Evolutionary conservation across 2,888 invertebrate genomes (phyloP), one percentile per base, ranked within the genome.

Genomic region (Hypomecis punctinalis): DNA sequence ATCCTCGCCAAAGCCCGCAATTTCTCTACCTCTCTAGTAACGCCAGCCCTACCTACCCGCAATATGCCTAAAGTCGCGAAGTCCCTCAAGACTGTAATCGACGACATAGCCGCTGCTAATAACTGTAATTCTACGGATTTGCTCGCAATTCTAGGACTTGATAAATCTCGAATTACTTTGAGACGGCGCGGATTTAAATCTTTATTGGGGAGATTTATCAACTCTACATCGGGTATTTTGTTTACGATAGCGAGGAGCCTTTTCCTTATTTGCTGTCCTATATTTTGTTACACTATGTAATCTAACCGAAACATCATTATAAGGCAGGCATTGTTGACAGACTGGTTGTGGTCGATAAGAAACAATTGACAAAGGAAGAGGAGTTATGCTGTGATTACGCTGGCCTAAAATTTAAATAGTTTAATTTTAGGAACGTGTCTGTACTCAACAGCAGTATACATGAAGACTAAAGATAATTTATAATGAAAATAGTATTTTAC

Each of bases 71-170:
- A 45, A 57, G 61, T 57, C 39, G 52, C 53, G 35, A 65, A 61
- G 51, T 61, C 47, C 23, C 35, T 46, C 47, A 40, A 46, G 69
- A 68, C 64, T 66, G 66, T 61, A 69, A 69, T 70, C 69, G 66
- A 51, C 61, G 61, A 59, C 62, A 66, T 47, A 39, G 46, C 48
- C 63, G 46, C 49, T 42, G 56, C 52, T 69, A 67, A 66, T 66
- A 67, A 66, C 62, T 53, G n/a, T 60, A 60, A 68, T 70, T 66
- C 63, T 61, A 53, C 45, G 57, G 52, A 65, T 66, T 67, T 67
- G 61, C 54, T 56, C 42, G 61, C 60, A 70, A 67, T 63, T 66
- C 57, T 62, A 63, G 46, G 66, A 60, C 47, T 52, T 63, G 68
- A 69, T 69, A 67, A 66, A 65, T 65, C 42, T 33, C 37, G 56